These are phyloP conservation scores for Papilio xuthus DNA, from an alignment of 1,140 invertebrate genomes.

Conservation along the genomic window DNA sequence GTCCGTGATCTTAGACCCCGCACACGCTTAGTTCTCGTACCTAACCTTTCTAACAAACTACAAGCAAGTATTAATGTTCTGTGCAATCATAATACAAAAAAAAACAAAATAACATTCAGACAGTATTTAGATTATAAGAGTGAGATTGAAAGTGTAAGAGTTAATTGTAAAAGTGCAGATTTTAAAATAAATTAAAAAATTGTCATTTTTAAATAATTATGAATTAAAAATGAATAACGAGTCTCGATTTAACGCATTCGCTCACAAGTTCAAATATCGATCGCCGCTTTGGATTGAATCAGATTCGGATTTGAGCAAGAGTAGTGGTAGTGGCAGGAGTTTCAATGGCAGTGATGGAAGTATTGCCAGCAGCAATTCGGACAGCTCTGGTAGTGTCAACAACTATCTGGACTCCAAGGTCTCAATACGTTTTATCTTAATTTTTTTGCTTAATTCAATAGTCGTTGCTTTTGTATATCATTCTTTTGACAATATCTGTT, in stretches of 20 bases:
- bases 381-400: conserved; percentile 74
- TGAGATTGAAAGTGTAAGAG: background rate
- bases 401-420: conserved; percentile 79
- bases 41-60: conserved; percentile 6
- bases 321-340: conserved; percentile 47
- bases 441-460: background rate
- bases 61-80: background rate
- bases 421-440: background rate
- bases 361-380: conserved; percentile 57
- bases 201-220: background rate
- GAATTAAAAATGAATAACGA: conserved; percentile 56
- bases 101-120: background rate
- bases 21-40: conserved; percentile 8
- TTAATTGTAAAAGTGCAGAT: background rate
- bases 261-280: conserved; percentile 77
- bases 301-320: conserved; percentile 67
- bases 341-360: conserved; percentile 70
- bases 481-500: no score
- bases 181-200: background rate
- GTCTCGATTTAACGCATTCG: conserved; percentile 63
- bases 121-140: background rate
- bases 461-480: background rate
- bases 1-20: conserved; percentile 60
- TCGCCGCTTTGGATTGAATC: conserved; percentile 79
- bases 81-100: background rate